These are phyloP conservation scores for Pseudonaja textilis DNA, from an alignment of 2,113 vertebrate species.

Conservation along the genomic window DNA sequence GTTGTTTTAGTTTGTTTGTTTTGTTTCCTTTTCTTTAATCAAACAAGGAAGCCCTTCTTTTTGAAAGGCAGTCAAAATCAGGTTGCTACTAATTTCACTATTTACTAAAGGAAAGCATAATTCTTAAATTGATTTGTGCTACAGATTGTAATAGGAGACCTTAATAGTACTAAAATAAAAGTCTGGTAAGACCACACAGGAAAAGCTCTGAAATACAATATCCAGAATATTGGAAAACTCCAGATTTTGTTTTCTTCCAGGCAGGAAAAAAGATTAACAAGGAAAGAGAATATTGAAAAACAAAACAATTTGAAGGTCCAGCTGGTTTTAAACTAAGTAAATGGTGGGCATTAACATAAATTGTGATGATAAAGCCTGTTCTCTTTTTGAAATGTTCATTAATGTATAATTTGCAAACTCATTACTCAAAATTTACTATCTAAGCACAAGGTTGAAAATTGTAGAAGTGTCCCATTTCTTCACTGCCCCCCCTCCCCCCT, in stretches of 20 bases:
- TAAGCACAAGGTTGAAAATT: not conserved
- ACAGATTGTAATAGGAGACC: slow-evolving; percentile 4
- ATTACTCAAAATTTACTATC: not conserved
- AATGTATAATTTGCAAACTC: not conserved
- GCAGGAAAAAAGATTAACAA: not conserved
- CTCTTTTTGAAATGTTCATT: not conserved
- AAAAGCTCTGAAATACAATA: not conserved
- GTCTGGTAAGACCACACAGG: slow-evolving; percentile 14
- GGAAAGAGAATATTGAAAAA: not conserved
- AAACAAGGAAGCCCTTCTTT: not conserved
- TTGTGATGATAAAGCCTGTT: not conserved
- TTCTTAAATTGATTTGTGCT: not conserved
- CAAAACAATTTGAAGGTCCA: not conserved
- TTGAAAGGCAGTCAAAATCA: not conserved
- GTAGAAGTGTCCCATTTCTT: not conserved
- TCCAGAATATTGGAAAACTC: not conserved
- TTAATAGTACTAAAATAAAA: not conserved
- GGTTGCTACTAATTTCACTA: not conserved
- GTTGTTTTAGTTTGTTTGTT: not conserved
- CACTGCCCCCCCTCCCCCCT: not conserved
- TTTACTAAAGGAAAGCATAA: slow-evolving; percentile 3
- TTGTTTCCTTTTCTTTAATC: not conserved
- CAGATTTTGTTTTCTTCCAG: not conserved
- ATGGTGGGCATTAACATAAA: not conserved
- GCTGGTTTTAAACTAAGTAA: not conserved